Percentiles rank a stretch among this genome's conserved stretches.
Conservation (phyloP, 1,140 invertebrate genomes). For the Coelopa frigida region DNA sequence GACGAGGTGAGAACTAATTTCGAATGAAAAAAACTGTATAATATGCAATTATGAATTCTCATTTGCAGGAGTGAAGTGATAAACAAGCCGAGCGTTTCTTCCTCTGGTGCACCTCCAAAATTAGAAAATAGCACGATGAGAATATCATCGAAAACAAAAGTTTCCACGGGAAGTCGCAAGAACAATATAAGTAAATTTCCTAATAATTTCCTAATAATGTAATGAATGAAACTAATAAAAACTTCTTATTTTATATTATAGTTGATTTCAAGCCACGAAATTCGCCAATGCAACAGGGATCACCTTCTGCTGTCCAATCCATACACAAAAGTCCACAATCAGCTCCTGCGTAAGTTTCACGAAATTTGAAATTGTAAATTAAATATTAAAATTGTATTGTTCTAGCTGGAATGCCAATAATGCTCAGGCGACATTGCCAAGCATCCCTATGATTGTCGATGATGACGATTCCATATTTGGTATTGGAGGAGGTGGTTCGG, state of each 20-base stretch:
- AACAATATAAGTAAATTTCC: conserved; percentile 37
- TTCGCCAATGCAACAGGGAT: conserved; percentile 42
- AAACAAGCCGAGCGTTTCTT: conserved; percentile 34
- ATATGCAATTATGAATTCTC: not conserved
- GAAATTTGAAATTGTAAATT: conserved; percentile 2
- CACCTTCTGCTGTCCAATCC: conserved; percentile 28
- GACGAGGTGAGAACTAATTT: conserved; percentile 58
- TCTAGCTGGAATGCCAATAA: conserved; percentile 52
- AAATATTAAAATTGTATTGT: not conserved
- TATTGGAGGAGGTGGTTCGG: conserved; percentile 22
- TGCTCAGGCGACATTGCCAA: conserved; percentile 58
- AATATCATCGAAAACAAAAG: conserved; percentile 40
- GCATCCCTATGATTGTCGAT: conserved; percentile 67
- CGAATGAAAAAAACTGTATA: not conserved
- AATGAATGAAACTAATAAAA: not conserved
- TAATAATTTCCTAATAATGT: not conserved
- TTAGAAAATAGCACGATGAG: conserved; percentile 42
- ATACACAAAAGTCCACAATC: conserved; percentile 41
- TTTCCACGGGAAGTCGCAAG: conserved; percentile 40
- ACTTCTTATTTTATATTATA: conserved; percentile 11
- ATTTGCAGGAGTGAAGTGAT: conserved; percentile 32
- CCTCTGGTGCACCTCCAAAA: conserved; percentile 21
- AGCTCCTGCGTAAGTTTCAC: conserved; percentile 34
- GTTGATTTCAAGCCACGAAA: conserved; percentile 43
- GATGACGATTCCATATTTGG: conserved; percentile 51